Percentiles rank a stretch among this genome's conserved stretches.
Conservation (phyloP, 1,140 invertebrate genomes). For the Goniozus legneri region DNA sequence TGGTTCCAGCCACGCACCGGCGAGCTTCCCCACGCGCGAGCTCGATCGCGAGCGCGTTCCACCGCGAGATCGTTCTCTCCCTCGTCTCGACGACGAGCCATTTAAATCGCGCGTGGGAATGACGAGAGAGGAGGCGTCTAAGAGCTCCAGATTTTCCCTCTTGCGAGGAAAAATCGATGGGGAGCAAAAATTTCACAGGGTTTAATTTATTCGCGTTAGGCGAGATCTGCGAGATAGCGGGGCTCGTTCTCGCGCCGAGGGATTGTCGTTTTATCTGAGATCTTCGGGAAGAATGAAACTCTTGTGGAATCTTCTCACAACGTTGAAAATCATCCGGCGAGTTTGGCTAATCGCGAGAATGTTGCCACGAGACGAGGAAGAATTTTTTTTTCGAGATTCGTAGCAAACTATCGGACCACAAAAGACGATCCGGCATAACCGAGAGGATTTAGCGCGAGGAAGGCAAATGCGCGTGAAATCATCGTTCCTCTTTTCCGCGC, state of each 20-base stretch:
- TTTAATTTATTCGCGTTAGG: too few relatives aligned
- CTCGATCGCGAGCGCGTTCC: slow-evolving; percentile 23
- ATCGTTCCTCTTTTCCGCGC: slow-evolving; percentile 18
- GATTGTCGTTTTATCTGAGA: too few relatives aligned
- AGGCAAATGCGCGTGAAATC: slow-evolving; percentile 41
- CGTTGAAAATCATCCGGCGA: slow-evolving; percentile 21
- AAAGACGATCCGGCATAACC: too few relatives aligned
- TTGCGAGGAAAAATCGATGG: too few relatives aligned
- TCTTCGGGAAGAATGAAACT: neutral
- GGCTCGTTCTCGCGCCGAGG: too few relatives aligned
- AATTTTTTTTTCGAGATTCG: too few relatives aligned
- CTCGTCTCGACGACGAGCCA: slow-evolving; percentile 1
- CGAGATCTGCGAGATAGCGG: too few relatives aligned
- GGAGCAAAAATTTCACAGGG: too few relatives aligned
- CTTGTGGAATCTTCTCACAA: neutral
- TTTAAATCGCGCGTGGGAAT: too few relatives aligned
- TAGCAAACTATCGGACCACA: too few relatives aligned
- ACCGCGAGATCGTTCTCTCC: neutral
- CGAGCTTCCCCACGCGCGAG: slow-evolving; percentile 29
- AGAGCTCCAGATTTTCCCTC: slow-evolving; percentile 3
- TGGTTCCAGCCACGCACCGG: slow-evolving; percentile 48
- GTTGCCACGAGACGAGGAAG: too few relatives aligned
- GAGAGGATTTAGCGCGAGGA: slow-evolving; percentile 38
- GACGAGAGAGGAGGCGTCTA: too few relatives aligned
- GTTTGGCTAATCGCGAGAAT: slow-evolving; percentile 18